Conservation (phyloP, 2,888 invertebrate species). For the Anthophora plumipes region DNA sequence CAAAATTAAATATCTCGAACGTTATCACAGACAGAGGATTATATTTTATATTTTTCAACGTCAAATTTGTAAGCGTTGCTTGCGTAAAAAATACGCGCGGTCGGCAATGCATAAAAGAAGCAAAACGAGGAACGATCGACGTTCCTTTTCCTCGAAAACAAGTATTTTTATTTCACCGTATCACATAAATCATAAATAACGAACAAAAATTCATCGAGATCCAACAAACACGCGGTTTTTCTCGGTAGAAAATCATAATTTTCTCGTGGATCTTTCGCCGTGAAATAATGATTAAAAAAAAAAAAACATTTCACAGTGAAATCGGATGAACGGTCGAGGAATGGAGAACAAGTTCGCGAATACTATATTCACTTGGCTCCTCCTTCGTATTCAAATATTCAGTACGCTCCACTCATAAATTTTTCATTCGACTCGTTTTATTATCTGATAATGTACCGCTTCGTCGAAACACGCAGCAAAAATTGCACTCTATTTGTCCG, state of each 20-base stretch:
- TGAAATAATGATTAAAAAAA: too few relatives aligned
- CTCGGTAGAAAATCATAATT: background rate
- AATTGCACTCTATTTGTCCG: too few relatives aligned
- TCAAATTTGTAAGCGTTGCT: too few relatives aligned
- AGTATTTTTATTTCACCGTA: constrained; percentile 20
- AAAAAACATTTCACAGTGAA: background rate
- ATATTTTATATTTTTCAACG: too few relatives aligned
- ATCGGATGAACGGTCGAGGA: background rate
- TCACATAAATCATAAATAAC: constrained; percentile 5
- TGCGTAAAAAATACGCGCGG: too few relatives aligned
- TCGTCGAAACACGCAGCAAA: background rate
- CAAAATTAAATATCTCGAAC: too few relatives aligned
- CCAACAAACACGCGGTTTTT: background rate
- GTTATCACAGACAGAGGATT: too few relatives aligned
- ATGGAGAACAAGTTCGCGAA: background rate
- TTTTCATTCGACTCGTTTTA: constrained; percentile 26
- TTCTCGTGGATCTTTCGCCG: background rate
- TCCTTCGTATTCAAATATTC: constrained; percentile 17
- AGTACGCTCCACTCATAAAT: constrained; percentile 16
- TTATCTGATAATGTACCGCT: background rate
- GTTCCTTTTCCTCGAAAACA: constrained; percentile 25
- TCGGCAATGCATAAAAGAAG: constrained; percentile 30
- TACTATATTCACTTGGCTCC: background rate
- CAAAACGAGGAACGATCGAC: background rate
- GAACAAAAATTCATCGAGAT: background rate